phyloP scores from a whole-genome alignment of 1,140 invertebrate species.

The Papilio dardanus region DNA sequence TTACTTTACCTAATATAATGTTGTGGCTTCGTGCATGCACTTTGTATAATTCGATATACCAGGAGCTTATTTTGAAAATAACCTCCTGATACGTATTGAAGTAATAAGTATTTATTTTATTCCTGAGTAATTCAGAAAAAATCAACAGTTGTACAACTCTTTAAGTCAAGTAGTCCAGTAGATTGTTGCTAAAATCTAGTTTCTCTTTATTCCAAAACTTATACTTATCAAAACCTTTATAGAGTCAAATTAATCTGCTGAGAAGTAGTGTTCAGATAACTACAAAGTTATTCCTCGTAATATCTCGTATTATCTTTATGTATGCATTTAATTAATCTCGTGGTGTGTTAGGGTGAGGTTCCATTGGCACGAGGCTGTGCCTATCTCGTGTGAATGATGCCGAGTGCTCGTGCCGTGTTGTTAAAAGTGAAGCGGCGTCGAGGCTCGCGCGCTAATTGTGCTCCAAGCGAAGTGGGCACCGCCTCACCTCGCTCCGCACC shows the following conservation, averaged over 20 bases:
- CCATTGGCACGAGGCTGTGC: conserved; percentile 52
- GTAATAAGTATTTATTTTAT: neutral
- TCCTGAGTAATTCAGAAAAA: too few species aligned
- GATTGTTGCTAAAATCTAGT: too few species aligned
- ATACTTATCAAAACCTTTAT: neutral
- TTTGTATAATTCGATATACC: neutral
- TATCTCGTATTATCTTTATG: neutral
- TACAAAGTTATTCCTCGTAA: neutral
- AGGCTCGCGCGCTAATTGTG: conserved; percentile 80
- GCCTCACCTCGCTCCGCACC: conserved; percentile 51
- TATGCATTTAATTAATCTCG: neutral
- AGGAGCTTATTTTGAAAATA: too few species aligned
- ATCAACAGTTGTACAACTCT: too few species aligned
- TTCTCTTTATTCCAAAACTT: too few species aligned
- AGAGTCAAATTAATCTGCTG: neutral
- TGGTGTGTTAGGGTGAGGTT: conserved; percentile 41
- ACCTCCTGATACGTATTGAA: too few species aligned
- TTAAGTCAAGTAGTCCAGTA: too few species aligned
- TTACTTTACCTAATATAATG: neutral
- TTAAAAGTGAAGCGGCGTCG: conserved; percentile 79
- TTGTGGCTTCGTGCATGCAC: neutral
- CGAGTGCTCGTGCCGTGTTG: conserved; percentile 71
- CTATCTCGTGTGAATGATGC: conserved; percentile 73
- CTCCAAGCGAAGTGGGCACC: conserved; percentile 59
- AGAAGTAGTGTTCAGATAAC: neutral